These are phyloP conservation scores for Podarcis muralis DNA, from an alignment of 2,113 vertebrate genomes.

Conservation along the genomic window DNA sequence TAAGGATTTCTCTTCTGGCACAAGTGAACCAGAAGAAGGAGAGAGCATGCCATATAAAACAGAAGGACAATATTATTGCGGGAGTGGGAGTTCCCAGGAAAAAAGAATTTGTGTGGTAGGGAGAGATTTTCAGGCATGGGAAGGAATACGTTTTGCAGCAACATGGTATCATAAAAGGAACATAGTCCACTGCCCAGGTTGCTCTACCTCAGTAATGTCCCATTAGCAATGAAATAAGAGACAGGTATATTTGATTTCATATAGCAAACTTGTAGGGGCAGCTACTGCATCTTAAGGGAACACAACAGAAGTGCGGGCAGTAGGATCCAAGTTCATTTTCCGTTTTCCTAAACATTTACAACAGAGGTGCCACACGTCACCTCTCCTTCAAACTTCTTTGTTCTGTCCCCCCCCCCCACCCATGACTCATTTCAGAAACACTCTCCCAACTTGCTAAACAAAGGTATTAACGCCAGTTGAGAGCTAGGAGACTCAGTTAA, in stretches of 20 bases:
- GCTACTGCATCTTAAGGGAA: not conserved
- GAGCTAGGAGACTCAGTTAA: not conserved
- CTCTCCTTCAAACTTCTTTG: not conserved
- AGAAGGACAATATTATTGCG: not conserved
- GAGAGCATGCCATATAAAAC: not conserved
- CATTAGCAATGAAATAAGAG: slow-evolving; percentile 8
- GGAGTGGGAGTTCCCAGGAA: not conserved
- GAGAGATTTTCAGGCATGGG: not conserved
- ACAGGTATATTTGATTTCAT: not conserved
- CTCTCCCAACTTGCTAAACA: not conserved
- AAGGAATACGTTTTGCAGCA: not conserved
- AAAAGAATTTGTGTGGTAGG: not conserved
- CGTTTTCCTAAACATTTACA: not conserved
- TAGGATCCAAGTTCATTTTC: not conserved
- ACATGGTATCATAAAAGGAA: not conserved
- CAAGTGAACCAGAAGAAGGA: not conserved
- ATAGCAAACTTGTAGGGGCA: not conserved
- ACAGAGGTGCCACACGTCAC: not conserved
- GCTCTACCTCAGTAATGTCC: not conserved
- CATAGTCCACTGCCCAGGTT: not conserved
- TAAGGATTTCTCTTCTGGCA: not conserved
- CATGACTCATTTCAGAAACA: not conserved
- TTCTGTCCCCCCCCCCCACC: not conserved
- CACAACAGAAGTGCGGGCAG: not conserved
- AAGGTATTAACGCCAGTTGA: fast-evolving